These are phyloP conservation scores for Colostygia pectinataria DNA, from an alignment of 2,888 invertebrate species.

Conservation along the genomic window DNA sequence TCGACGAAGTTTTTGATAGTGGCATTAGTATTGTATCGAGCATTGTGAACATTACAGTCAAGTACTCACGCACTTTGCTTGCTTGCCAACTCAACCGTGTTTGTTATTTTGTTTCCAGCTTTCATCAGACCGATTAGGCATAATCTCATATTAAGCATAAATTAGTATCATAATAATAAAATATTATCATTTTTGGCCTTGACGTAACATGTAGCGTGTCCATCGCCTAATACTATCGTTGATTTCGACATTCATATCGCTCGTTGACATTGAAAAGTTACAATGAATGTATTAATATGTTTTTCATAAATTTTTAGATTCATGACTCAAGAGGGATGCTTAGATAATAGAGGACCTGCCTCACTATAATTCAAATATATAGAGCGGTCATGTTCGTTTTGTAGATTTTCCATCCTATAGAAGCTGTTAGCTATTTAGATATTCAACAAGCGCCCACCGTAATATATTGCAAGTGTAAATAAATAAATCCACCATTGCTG, in stretches of 20 bases:
- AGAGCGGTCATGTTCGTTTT: neutral
- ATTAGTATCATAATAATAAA: no score
- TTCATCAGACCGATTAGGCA: constrained; percentile 43
- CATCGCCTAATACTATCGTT: constrained; percentile 24
- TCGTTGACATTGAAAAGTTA: constrained; percentile 1
- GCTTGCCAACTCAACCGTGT: constrained; percentile 65
- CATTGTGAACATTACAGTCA: constrained; percentile 43
- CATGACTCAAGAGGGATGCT: neutral
- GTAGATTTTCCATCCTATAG: neutral
- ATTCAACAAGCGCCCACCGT: neutral
- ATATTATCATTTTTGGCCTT: neutral
- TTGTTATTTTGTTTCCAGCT: constrained; percentile 61
- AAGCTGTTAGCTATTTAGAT: neutral
- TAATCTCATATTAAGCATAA: no score
- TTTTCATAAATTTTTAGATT: constrained; percentile 3
- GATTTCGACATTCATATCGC: constrained; percentile 15
- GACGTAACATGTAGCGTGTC: neutral
- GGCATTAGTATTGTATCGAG: constrained; percentile 73
- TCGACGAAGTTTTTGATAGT: constrained; percentile 29
- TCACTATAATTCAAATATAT: neutral
- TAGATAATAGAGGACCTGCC: neutral
- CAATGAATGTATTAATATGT: neutral
- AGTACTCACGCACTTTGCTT: constrained; percentile 64
- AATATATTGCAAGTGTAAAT: no score
- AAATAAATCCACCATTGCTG: no score